phyloP scores from a whole-genome alignment of 2,113 vertebrate species.

The Anthoscopus minutus region DNA sequence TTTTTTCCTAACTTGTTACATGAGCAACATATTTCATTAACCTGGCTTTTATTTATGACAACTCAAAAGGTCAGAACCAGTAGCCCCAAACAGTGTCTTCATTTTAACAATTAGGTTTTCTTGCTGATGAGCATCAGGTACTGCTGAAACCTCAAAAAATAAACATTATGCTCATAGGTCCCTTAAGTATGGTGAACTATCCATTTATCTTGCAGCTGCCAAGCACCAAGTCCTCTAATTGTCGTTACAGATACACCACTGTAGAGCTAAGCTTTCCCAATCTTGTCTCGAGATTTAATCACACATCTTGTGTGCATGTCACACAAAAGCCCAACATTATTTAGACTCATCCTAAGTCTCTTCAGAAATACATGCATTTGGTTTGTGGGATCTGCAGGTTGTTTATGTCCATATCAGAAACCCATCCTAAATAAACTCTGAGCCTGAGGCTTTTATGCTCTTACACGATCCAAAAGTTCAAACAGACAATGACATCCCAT shows the following conservation, averaged over 20 bases:
- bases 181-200: background rate
- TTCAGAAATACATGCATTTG: background rate
- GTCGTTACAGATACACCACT: background rate
- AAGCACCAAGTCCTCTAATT: background rate
- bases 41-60: background rate
- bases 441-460: background rate
- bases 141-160: conserved; percentile 2
- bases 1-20: background rate
- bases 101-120: background rate
- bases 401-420: background rate
- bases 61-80: conserved; percentile 21
- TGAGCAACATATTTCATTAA: conserved; percentile 10
- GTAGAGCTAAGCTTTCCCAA: background rate
- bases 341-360: background rate
- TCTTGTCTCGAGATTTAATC: background rate
- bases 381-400: background rate
- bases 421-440: background rate
- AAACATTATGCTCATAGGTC: background rate
- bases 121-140: background rate
- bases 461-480: background rate
- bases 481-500: background rate
- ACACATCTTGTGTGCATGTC: background rate
- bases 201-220: background rate
- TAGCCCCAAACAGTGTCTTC: background rate
- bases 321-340: background rate